Base-by-base conservation (phyloP, 2,113 vertebrate species). In the Glareola pratincola region DNA sequence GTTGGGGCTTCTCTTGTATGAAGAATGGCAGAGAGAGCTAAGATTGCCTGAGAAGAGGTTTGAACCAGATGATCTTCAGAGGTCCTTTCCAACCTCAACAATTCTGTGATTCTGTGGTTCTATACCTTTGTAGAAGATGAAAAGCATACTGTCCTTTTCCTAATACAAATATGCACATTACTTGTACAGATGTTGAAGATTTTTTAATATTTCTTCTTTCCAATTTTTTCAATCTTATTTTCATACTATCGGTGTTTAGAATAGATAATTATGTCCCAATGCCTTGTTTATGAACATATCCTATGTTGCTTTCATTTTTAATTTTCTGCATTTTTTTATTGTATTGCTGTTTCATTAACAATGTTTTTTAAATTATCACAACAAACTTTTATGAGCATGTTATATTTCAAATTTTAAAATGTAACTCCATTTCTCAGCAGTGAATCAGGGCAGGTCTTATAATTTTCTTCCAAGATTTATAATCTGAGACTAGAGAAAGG, bases 1-100 rank as follows among this genome's bases (percentile, higher is more conserved):
- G 9, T 9, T 68, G 9, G 6, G 68, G 5, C 4, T 20, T n/a
- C 18, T n/a, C 11, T 74, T 0, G 0, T 10, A n/a, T 30, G 10
- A 85, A 64, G 12, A 77, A 81, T 47, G 23, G 2, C 41, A 88
- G 59, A 45, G 26, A 82, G 10, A 54, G 2, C 1, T 66, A 19
- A 1, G 8, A 78, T 27, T 62, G 8, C 9, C 43, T 71, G 14
- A 78, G 71, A 71, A 68, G 13, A 5, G 2, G 1, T 1, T 26
- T 89, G 37, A 81, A 53, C 2, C 6, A 47, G 29, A 27, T 36
- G 26, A 57, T 18, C 34, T 93, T 14, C 37, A 83, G 24, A 68
- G 5, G 27, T 27, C 12, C 12, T 8, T 91, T 29, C 32, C 14
- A 50, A 37, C 18, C 8, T 57, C 43, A 71, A 4, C 4, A 10